phyloP scores from a whole-genome alignment of 2,113 vertebrate genomes.

The Lipotes vexillifer region DNA sequence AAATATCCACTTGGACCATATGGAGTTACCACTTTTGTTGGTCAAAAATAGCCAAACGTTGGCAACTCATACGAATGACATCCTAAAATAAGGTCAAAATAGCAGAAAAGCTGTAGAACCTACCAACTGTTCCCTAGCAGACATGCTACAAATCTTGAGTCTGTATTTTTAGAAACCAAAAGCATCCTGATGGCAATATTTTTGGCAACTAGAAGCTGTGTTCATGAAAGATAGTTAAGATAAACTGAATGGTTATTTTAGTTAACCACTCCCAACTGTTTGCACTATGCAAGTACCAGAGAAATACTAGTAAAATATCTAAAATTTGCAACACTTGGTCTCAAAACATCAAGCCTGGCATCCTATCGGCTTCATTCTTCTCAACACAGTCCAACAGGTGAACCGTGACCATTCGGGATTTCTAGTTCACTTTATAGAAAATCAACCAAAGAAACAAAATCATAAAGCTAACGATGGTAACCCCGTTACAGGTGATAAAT shows the following conservation, averaged over 20 bases:
- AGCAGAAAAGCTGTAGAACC: neutral
- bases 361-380: neutral
- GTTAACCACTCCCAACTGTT: neutral
- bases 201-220: neutral
- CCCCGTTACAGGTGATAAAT: neutral
- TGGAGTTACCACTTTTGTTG: neutral
- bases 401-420: neutral
- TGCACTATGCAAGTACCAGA: neutral
- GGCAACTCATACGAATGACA: neutral
- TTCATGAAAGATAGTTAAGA: neutral
- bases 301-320: neutral
- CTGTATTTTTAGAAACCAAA: constrained; percentile 4
- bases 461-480: neutral
- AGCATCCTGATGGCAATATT: neutral
- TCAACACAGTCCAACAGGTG: neutral
- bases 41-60: neutral
- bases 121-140: neutral
- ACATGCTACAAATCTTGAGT: neutral
- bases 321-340: neutral
- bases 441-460: neutral
- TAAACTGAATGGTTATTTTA: neutral
- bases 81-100: neutral
- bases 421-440: neutral
- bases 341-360: neutral
- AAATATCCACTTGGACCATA: neutral